phyloP scores from a whole-genome alignment of 2,888 invertebrate genomes.

The Acleris cristana region DNA sequence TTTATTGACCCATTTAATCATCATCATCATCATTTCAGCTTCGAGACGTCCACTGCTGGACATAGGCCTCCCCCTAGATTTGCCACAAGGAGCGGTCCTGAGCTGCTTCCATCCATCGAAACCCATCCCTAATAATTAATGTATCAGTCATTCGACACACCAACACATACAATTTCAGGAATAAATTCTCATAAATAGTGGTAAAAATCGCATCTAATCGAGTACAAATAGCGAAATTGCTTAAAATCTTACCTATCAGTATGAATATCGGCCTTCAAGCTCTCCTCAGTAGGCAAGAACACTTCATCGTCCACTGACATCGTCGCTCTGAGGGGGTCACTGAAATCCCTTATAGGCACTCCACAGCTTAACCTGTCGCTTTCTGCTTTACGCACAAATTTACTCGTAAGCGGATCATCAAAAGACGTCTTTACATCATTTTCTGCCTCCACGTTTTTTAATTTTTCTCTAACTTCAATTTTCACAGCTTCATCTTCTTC shows the following conservation, averaged over 20 bases:
- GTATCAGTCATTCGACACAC: too few species aligned
- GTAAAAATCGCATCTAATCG: too few species aligned
- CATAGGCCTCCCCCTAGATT: too few species aligned
- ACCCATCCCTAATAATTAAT: too few species aligned
- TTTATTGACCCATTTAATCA: too few species aligned
- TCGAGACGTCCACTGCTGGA: too few species aligned
- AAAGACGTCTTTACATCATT: conserved; percentile 29
- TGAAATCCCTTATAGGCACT: conserved; percentile 88
- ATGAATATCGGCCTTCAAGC: conserved; percentile 68
- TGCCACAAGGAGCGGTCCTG: too few species aligned
- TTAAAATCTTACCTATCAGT: conserved; percentile 63
- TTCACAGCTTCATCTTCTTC: conserved; percentile 3
- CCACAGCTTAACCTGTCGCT: conserved; percentile 74
- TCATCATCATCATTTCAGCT: too few species aligned
- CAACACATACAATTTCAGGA: too few species aligned
- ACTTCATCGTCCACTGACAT: conserved; percentile 75
- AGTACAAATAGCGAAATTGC: too few species aligned
- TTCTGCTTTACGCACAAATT: conserved; percentile 62
- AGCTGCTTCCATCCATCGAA: too few species aligned
- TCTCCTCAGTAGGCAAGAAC: conserved; percentile 73
- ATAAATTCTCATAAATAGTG: too few species aligned
- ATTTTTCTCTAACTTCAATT: not conserved
- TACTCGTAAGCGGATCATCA: conserved; percentile 57
- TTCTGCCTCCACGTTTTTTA: not conserved
- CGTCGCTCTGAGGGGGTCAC: conserved; percentile 90